A percentile compares a stretch with the other conserved stretches of the same genome.
Conservation (phyloP, 2,797 vertebrate species). For the Smutsia gigantea region DNA sequence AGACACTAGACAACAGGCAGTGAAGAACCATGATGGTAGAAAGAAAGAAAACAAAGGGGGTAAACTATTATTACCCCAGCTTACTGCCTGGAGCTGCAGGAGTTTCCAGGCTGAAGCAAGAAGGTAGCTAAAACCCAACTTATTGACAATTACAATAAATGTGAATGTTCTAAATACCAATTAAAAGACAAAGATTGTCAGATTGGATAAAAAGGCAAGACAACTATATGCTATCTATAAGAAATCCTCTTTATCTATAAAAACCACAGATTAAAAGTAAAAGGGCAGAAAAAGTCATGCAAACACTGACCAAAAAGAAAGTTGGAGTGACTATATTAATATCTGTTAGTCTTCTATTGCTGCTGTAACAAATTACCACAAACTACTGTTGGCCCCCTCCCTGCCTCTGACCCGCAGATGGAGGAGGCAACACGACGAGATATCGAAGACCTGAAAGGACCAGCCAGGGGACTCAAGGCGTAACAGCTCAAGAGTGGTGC, state of each 20-base stretch:
- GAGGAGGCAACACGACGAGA: too few species aligned
- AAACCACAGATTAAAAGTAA: slow-evolving; percentile 20
- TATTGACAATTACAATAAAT: neutral
- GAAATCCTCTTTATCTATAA: neutral
- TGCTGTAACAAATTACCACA: neutral
- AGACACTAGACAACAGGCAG: neutral
- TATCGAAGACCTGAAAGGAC: too few species aligned
- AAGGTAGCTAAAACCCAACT: neutral
- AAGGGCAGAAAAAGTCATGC: neutral
- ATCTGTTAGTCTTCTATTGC: neutral
- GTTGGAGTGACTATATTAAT: too few species aligned
- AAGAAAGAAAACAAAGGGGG: neutral
- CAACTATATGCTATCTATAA: neutral
- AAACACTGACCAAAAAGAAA: slow-evolving; percentile 28
- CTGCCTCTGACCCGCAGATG: too few species aligned
- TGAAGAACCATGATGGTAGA: neutral
- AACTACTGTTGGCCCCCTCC: too few species aligned
- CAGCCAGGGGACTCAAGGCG: too few species aligned
- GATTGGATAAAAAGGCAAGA: neutral
- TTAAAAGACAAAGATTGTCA: neutral
- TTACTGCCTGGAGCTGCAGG: neutral
- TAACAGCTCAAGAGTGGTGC: too few species aligned
- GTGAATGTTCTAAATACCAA: slow-evolving; percentile 13
- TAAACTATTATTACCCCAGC: neutral
- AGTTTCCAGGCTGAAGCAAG: neutral